Evolutionary conservation across 2,113 vertebrate species (phyloP), one percentile per base, ranked within the genome.

Genomic region (Orcinus orca): DNA sequence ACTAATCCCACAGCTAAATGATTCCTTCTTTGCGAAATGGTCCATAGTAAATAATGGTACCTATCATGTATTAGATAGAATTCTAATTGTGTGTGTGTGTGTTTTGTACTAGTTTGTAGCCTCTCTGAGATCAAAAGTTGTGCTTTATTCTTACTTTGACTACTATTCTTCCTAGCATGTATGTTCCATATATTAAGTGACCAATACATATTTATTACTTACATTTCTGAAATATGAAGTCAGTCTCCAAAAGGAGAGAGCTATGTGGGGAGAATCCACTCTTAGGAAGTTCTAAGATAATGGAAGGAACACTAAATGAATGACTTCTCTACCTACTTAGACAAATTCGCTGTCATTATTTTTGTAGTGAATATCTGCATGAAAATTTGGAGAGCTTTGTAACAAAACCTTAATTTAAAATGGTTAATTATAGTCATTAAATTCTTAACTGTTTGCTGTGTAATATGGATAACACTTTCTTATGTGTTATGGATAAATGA

Each of bases 361-460:
- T 95, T 91, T 95, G 26, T 68, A 73, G 17, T 77, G 47, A 96
- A 88, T 53, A 50, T 81, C 77, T 77, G 20, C 88, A 73, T 77
- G 36, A 94, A 95, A 94, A 53, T 86, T 76, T 93, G 70, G 33
- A 84, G 1, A 31, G 38, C 41, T 5, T 88, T 85, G 3, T 92
- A 88, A 85, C 74, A 90, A 96, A 90, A 71, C 60, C 15, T 95
- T 77, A 96, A 96, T 88, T 97, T 77, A 88, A 86, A 96, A 50
- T 92, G 23, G 11, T 76, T 97, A 95, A 95, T 95, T 89, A 95
- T 73, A 87, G 82, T 94, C 38, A 95, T 79, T 94, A 67, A 65
- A 87, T 73, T 74, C 55, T 94, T 93, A 93, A 79, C 85, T 97
- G 41, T 93, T 93, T 82, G 11, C 62, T 89, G 14, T 93, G 31